Evolutionary conservation across 2,888 invertebrate genomes (phyloP).

Genomic region (Camptogramma bilineatum): DNA sequence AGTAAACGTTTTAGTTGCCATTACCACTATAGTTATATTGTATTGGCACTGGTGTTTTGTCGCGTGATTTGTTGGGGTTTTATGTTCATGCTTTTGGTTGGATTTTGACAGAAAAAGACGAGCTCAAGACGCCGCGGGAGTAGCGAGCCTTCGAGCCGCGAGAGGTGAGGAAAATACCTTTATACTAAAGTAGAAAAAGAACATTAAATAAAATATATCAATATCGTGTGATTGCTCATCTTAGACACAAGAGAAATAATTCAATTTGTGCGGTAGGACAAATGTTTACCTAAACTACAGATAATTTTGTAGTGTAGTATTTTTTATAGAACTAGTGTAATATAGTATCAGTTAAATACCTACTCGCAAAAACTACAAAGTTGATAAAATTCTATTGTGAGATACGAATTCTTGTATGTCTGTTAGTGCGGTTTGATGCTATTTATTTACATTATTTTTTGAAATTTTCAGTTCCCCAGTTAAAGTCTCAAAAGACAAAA

Average conservation of each 20-base stretch:
- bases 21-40: constrained; percentile 82
- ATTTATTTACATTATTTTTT: neutral
- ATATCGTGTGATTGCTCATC: too few relatives aligned
- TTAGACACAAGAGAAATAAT: too few relatives aligned
- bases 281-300: too few relatives aligned
- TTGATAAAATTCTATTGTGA: too few relatives aligned
- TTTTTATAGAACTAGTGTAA: too few relatives aligned
- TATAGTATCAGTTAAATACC: too few relatives aligned
- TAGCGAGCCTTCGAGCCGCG: constrained; percentile 70
- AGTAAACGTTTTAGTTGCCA: constrained; percentile 76
- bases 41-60: constrained; percentile 83
- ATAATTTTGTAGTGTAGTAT: too few relatives aligned
- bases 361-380: too few relatives aligned
- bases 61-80: constrained; percentile 44
- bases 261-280: too few relatives aligned
- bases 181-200: neutral
- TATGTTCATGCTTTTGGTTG: constrained; percentile 59
- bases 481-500: constrained; percentile 66
- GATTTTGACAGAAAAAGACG: constrained; percentile 80
- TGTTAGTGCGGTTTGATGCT: neutral
- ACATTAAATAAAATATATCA: too few relatives aligned
- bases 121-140: constrained; percentile 73
- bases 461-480: constrained; percentile 71
- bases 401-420: too few relatives aligned
- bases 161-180: constrained; percentile 58